Evolutionary conservation across 1,140 invertebrate species (phyloP).

Genomic region (Calephelis nemesis): DNA sequence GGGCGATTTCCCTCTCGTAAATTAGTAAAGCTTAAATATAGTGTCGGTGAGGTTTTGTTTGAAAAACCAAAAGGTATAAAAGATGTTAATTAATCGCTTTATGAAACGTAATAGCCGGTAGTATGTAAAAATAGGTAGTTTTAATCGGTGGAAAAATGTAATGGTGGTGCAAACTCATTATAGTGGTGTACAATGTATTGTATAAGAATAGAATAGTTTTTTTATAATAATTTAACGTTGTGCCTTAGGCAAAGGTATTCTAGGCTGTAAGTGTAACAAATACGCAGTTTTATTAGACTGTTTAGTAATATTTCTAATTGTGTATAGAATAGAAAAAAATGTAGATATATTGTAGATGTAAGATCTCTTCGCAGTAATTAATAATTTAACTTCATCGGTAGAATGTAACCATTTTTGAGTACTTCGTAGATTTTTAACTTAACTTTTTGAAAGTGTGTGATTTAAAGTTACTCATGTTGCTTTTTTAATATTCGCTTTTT

Average conservation of each 20-base stretch:
- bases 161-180: slow-evolving; percentile 77
- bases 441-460: slow-evolving; percentile 49
- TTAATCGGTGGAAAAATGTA: slow-evolving; percentile 39
- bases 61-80: slow-evolving; percentile 27
- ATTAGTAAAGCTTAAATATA: slow-evolving; percentile 60
- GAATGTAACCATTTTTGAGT: slow-evolving; percentile 34
- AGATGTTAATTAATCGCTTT: slow-evolving; percentile 27
- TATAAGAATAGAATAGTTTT: slow-evolving; percentile 64
- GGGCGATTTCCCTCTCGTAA: slow-evolving; percentile 52
- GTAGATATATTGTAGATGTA: slow-evolving; percentile 23
- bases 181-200: slow-evolving; percentile 61
- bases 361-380: slow-evolving; percentile 41
- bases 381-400: slow-evolving; percentile 53
- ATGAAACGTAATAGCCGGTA: slow-evolving; percentile 48
- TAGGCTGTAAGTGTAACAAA: slow-evolving; percentile 31
- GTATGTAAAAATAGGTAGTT: slow-evolving; percentile 57
- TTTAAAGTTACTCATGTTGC: slow-evolving; percentile 59
- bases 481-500: slow-evolving; percentile 70
- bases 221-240: slow-evolving; percentile 35
- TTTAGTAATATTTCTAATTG: slow-evolving; percentile 40
- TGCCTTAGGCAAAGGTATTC: slow-evolving; percentile 30
- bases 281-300: slow-evolving; percentile 48
- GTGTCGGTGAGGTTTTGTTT: slow-evolving; percentile 33
- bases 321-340: slow-evolving; percentile 54
- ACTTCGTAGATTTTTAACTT: slow-evolving; percentile 34